A percentile compares a stretch with the other conserved stretches of the same genome.
Evolutionary conservation across 1,140 invertebrate genomes (phyloP).

Genomic region (Eriosoma lanigerum): DNA sequence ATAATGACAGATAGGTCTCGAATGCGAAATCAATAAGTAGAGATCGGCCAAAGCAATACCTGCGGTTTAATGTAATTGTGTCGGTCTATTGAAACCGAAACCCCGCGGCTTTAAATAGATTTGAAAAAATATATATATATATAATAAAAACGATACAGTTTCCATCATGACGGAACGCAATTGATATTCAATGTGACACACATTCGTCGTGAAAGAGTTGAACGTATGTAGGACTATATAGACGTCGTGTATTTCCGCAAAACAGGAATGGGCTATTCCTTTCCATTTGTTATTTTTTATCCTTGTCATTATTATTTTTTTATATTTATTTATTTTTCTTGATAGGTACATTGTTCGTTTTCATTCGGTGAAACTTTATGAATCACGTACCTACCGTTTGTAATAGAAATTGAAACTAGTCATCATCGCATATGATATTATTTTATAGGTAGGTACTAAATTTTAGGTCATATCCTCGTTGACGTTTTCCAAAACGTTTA

Average conservation of each 20-base stretch:
- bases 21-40: background rate
- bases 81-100: slow-evolving; percentile 45
- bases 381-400: slow-evolving; percentile 21
- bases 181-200: slow-evolving; percentile 38
- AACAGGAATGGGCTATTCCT: slow-evolving; percentile 36
- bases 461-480: slow-evolving; percentile 43
- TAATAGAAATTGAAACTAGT: slow-evolving; percentile 41
- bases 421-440: background rate
- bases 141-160: slow-evolving; percentile 31
- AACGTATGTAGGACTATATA: slow-evolving; percentile 17
- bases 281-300: slow-evolving; percentile 33
- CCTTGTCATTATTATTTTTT: background rate
- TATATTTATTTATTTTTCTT: background rate
- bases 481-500: slow-evolving; percentile 27
- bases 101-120: slow-evolving; percentile 13
- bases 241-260: background rate
- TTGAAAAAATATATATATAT: too few relatives aligned
- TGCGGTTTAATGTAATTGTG: slow-evolving; percentile 33
- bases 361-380: slow-evolving; percentile 47
- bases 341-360: slow-evolving; percentile 30
- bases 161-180: slow-evolving; percentile 23
- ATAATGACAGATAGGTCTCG: background rate
- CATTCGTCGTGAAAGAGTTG: slow-evolving; percentile 39
- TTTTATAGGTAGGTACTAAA: too few relatives aligned
- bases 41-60: background rate